Evolutionary conservation across 2,113 vertebrate species (phyloP).

Genomic region (Anguilla rostrata): DNA sequence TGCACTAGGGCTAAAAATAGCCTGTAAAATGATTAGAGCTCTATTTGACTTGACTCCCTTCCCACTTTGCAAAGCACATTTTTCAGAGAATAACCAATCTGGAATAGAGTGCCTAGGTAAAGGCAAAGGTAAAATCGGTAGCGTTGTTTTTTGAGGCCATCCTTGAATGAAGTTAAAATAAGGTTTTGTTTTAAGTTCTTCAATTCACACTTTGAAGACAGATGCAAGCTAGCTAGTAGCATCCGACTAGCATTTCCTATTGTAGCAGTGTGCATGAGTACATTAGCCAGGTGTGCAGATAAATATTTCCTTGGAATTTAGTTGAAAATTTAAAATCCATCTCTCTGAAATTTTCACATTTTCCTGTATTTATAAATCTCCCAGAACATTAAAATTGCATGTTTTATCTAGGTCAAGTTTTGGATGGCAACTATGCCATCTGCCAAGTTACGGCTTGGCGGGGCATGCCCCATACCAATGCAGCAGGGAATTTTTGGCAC

Average conservation of each 20-base stretch:
- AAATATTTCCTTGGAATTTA: no score
- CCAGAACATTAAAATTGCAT: not conserved
- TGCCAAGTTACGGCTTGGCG: no score
- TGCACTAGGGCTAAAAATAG: constrained; percentile 56
- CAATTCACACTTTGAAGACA: not conserved
- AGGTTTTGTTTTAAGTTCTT: not conserved
- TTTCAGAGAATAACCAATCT: not conserved
- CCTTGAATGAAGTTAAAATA: not conserved
- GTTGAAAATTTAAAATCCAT: not conserved
- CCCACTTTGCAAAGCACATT: not conserved
- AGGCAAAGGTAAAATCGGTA: not conserved
- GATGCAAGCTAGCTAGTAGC: not conserved
- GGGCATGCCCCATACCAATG: no score
- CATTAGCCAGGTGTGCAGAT: no score
- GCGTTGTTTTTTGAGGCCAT: not conserved
- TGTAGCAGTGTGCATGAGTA: no score
- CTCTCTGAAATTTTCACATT: not conserved
- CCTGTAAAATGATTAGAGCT: constrained; percentile 7
- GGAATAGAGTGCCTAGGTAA: not conserved
- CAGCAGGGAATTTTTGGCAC: no score
- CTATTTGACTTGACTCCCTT: constrained; percentile 44
- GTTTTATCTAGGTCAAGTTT: no score
- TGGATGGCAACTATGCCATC: no score
- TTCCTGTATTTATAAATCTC: not conserved
- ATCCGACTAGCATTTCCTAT: not conserved